A percentile compares a stretch with the other conserved stretches of the same genome.
Evolutionary conservation across 92 coral and sea anemone species (phyloP).

Genomic region (Parazoanthus swiftii): DNA sequence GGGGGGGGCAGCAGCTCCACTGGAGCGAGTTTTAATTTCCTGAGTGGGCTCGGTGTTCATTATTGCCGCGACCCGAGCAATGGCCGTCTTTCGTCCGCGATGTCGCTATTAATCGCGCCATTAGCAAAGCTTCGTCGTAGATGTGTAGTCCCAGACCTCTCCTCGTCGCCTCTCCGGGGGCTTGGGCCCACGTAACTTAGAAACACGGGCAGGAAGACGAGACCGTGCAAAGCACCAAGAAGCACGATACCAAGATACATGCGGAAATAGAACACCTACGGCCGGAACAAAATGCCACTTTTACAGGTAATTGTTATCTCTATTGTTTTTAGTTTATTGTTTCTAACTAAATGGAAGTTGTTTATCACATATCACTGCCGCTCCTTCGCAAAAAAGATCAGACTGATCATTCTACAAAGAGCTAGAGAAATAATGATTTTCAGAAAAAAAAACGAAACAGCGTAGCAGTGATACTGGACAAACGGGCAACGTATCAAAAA

Average conservation of each 20-base stretch:
- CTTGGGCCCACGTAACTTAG: conserved; percentile 91
- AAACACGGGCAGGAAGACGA: conserved; percentile 90
- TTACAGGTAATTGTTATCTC: neutral
- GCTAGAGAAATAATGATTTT: neutral
- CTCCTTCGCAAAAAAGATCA: neutral
- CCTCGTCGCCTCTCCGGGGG: conserved; percentile 45
- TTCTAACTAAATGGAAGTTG: neutral
- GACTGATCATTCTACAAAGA: no score
- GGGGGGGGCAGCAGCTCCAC: neutral
- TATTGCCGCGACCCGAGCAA: conserved; percentile 2
- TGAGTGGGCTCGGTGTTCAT: neutral
- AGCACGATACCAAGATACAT: conserved; percentile 97
- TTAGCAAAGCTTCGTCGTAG: conserved; percentile 6
- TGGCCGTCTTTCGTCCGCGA: conserved; percentile 32
- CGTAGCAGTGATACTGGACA: conserved; percentile 10
- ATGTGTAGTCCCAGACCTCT: neutral
- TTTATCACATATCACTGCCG: neutral
- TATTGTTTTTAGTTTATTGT: neutral
- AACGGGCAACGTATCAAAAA: neutral
- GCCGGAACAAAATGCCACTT: conserved; percentile 8
- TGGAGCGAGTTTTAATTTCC: neutral
- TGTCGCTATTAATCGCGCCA: conserved; percentile 1
- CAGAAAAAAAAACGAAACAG: neutral
- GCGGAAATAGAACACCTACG: conserved; percentile 96
- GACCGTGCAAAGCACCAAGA: conserved; percentile 94